Percentiles rank a stretch among this genome's conserved stretches.
Evolutionary conservation across 2,888 invertebrate genomes (phyloP).

Genomic region (Dryadula phaetusa): DNA sequence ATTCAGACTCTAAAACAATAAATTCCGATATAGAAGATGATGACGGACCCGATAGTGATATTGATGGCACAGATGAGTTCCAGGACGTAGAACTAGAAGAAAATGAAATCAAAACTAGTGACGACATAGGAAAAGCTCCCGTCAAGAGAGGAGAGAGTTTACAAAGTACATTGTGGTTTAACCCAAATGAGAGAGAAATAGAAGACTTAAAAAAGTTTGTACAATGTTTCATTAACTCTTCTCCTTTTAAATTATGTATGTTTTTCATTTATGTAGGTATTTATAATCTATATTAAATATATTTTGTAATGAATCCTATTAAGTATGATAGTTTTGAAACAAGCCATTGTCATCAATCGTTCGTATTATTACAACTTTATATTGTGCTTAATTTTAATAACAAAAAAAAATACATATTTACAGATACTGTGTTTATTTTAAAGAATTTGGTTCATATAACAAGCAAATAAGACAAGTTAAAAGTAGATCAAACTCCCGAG

Average conservation of each 20-base stretch:
- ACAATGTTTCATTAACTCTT: background rate
- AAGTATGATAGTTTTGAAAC: too few relatives aligned
- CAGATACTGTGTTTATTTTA: slow-evolving; percentile 83
- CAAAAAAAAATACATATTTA: slow-evolving; percentile 48
- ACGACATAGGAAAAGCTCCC: slow-evolving; percentile 59
- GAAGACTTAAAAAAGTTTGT: slow-evolving; percentile 82
- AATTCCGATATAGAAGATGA: slow-evolving; percentile 76
- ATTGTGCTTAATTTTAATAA: too few relatives aligned
- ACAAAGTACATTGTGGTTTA: slow-evolving; percentile 74
- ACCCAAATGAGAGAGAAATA: slow-evolving; percentile 79
- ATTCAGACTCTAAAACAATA: slow-evolving; percentile 75
- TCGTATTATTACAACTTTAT: too few relatives aligned
- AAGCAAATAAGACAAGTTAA: slow-evolving; percentile 75
- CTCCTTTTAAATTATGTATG: too few relatives aligned
- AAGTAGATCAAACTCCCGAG: slow-evolving; percentile 77
- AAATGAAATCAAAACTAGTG: slow-evolving; percentile 63
- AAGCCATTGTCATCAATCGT: too few relatives aligned
- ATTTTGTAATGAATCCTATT: too few relatives aligned
- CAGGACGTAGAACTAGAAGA: slow-evolving; percentile 73
- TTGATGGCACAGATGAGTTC: slow-evolving; percentile 68
- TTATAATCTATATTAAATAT: too few relatives aligned
- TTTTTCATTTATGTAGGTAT: too few relatives aligned
- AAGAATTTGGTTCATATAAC: slow-evolving; percentile 81
- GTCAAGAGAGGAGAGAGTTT: slow-evolving; percentile 68
- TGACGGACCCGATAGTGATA: slow-evolving; percentile 66